A percentile compares a stretch with the other conserved stretches of the same genome.
These are phyloP conservation scores for human (Homo sapiens) DNA, from an alignment of 2,113 vertebrate species.

Conservation along the genomic window GRCh38 chr17:71337501-71338000, in stretches of 20 bases:
- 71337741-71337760: slow-evolving; percentile 83
- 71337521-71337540: slow-evolving; percentile 19
- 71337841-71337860: slow-evolving; percentile 53
- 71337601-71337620: slow-evolving; percentile 77
- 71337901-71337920: slow-evolving; percentile 25
- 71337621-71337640: slow-evolving; percentile 67
- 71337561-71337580: slow-evolving; percentile 55
- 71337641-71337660: slow-evolving; percentile 71
- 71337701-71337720: slow-evolving; percentile 77
- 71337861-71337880: slow-evolving; percentile 60
- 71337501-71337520: background rate
- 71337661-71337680: slow-evolving; percentile 75
- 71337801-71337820: slow-evolving; percentile 80
- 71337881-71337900: background rate
- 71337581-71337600: slow-evolving; percentile 65
- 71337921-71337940: background rate
- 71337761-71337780: slow-evolving; percentile 80
- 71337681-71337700: slow-evolving; percentile 77
- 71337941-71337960: background rate
- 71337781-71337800: slow-evolving; percentile 86
- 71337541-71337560: slow-evolving; percentile 70
- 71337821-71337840: slow-evolving; percentile 64
- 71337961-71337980: background rate
- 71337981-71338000: background rate
- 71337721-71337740: slow-evolving; percentile 83